A percentile compares a stretch with the other conserved stretches of the same genome.
These are phyloP conservation scores for Rhopilema esculentum DNA, from an alignment of 30 jellyfish, hydroid and myxozoan species.

Conservation along the genomic window DNA sequence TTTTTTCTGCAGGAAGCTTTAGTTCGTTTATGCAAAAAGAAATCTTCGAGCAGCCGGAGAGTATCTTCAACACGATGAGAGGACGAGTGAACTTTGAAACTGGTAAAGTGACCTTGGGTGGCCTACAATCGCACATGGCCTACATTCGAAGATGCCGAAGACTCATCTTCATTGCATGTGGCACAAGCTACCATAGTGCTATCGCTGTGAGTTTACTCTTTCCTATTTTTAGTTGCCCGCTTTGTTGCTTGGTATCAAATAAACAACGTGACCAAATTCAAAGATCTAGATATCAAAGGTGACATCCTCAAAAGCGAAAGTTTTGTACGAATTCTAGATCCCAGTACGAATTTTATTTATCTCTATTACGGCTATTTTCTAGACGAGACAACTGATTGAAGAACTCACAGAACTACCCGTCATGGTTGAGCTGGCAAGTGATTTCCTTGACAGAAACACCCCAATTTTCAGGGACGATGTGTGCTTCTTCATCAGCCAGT, in stretches of 20 bases:
- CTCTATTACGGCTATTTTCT: not conserved
- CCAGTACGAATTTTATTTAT: too few species aligned
- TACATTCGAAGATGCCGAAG: slow-evolving; percentile 94
- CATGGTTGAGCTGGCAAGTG: slow-evolving; percentile 98
- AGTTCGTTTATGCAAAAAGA: slow-evolving; percentile 99
- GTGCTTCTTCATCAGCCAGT: slow-evolving; percentile 93
- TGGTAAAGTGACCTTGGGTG: slow-evolving; percentile 88
- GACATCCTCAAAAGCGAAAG: too few species aligned
- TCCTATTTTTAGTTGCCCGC: too few species aligned
- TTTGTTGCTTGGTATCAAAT: not conserved
- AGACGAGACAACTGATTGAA: slow-evolving; percentile 92
- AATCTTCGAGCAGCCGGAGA: slow-evolving; percentile 99
- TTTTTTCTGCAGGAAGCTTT: slow-evolving; percentile 74
- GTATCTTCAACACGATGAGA: slow-evolving; percentile 94
- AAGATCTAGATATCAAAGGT: too few species aligned
- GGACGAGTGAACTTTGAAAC: slow-evolving; percentile 96
- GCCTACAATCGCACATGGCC: slow-evolving; percentile 96
- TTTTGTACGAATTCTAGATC: too few species aligned
- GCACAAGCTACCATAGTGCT: slow-evolving; percentile 99
- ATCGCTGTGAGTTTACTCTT: slow-evolving; percentile 86
- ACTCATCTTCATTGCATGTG: slow-evolving; percentile 99
- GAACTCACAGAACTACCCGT: slow-evolving; percentile 95
- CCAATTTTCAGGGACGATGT: slow-evolving; percentile 97
- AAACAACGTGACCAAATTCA: too few species aligned
- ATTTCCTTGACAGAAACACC: slow-evolving; percentile 89